Base-by-base conservation (phyloP, 1,140 invertebrate species). In the Lasaia peninsularis region DNA sequence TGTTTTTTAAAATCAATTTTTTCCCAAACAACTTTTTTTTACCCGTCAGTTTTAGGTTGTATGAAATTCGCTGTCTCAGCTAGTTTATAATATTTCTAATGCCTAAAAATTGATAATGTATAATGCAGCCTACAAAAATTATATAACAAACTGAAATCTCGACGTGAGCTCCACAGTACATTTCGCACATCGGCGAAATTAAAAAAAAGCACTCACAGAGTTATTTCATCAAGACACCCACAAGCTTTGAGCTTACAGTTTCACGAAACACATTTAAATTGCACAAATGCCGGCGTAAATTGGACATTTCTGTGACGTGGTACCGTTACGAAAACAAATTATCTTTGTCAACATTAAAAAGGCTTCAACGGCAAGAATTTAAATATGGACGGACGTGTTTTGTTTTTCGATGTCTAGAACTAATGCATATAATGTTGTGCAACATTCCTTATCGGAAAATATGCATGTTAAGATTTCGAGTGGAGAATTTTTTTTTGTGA, bases 381-480 rank as follows among this genome's bases (percentile, higher is more conserved):
- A 44, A 44, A 44, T 44, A 20, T 18, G 37, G 3, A 44, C 37
- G 37, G 3, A 44, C 37, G 37, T 44, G 37, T 44, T 44, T 44
- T 20, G 37, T 44, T 0, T 44, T 44, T 18, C 14, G 18, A 44
- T 44, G 37, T 20, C 9, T 10, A 20, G 2, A 10, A 14, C 18
- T 18, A 18, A 2, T 14, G 18, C 18, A 8, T 9, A 44, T 7
- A 8, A 14, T 37, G 35, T 40, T 37, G 10, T 12, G 14, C 35
- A n/a, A 18, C 16, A 6, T 40, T 40, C 8, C 16, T 20, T 24
- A 24, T 24, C 24, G 24, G 24, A 24, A 24, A 24, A 24, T 3
- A 5, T 24, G 24, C 24, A 24, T 24, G 24, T 24, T 5, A 1
- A 24, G 0, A 24, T 2, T 5, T 2, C 5, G 5, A 5, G 5